Base-by-base conservation (phyloP, 2,797 vertebrate genomes). In the Botia almorhae region DNA sequence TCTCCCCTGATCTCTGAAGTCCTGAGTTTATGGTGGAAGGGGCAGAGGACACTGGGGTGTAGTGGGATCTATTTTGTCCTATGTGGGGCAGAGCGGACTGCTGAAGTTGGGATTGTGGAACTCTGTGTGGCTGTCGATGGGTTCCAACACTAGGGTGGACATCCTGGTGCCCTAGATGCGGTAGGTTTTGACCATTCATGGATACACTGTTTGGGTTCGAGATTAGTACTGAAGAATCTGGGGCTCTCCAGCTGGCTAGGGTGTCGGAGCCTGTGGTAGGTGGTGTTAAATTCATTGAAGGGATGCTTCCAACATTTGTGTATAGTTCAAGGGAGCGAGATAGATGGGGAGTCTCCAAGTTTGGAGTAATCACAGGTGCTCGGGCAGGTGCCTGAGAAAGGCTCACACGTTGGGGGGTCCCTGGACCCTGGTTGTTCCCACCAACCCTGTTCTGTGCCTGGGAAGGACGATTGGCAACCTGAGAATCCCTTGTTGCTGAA, bases 321-420 rank as follows among this genome's bases (percentile, higher is more conserved):
- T 74, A 91, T 73, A 83, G 56, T 65, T 76, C n/a, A 50, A 89
- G 2, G 39, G 90, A 72, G 87, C 85, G 90, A 81, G 53, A 79
- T 8, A 16, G 74, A 76, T 0, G 69, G 56, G 82, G 50, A 1
- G 53, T 43, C 19, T 84, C 65, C 17, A 81, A 7, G 56, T 89
- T 93, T 13, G 91, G 82, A 23, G 89, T 93, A 74, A 95, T 95
- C 29, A 95, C 93, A 0, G 93, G 93, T 56, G 92, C 91, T 13
- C 91, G 90, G 8, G 91, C 87, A 60, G 81, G 81, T n/a, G 85
- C 86, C 74, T 84, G 86, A 80, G 87, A 79, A 64, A 88, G 84
- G 79, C 82, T 86, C 83, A 87, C 16, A 6, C 89, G 88, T 58
- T 84, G 90, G 68, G 69, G 43, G 64, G 85, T 82, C 82, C 74